Percentiles rank a stretch among this genome's conserved stretches.
phyloP scores from a whole-genome alignment of 2,888 invertebrate genomes.

The Trichogramma evanescens region DNA sequence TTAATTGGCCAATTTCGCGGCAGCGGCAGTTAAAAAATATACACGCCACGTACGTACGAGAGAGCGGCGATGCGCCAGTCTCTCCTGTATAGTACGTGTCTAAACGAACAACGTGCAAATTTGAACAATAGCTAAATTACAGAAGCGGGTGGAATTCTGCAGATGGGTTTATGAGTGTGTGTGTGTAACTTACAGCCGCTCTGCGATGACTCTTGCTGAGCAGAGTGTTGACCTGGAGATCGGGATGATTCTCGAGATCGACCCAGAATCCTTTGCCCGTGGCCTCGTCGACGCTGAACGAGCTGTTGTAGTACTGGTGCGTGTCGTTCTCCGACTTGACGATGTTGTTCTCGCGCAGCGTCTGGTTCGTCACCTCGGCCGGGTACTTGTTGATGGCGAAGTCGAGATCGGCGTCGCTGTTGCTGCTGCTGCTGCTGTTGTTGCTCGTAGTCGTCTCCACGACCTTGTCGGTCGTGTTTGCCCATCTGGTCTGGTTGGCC shows the following conservation, averaged over 20 bases:
- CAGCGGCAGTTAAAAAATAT: too few relatives aligned
- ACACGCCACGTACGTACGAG: too few relatives aligned
- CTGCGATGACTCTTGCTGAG: constrained; percentile 77
- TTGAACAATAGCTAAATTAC: background rate
- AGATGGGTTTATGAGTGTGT: background rate
- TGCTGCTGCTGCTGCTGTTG: background rate
- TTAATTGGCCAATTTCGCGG: too few relatives aligned
- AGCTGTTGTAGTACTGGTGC: constrained; percentile 75
- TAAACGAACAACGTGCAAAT: too few relatives aligned
- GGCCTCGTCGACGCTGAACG: constrained; percentile 56
- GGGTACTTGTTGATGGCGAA: constrained; percentile 41
- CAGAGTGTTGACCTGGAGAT: constrained; percentile 60
- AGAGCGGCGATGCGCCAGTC: too few relatives aligned
- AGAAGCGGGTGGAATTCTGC: background rate
- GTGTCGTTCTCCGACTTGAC: constrained; percentile 55
- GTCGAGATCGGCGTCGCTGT: constrained; percentile 32
- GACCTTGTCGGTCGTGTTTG: constrained; percentile 24
- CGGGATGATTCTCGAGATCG: constrained; percentile 55
- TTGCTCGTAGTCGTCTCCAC: background rate
- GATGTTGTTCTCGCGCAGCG: constrained; percentile 48
- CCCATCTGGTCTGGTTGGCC: constrained; percentile 32
- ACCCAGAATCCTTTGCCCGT: constrained; percentile 66
- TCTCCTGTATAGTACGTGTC: too few relatives aligned
- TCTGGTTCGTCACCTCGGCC: constrained; percentile 44
- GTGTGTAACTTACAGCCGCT: constrained; percentile 64